Conservation (phyloP, 2,888 invertebrate species). For the Thereva unica region DNA sequence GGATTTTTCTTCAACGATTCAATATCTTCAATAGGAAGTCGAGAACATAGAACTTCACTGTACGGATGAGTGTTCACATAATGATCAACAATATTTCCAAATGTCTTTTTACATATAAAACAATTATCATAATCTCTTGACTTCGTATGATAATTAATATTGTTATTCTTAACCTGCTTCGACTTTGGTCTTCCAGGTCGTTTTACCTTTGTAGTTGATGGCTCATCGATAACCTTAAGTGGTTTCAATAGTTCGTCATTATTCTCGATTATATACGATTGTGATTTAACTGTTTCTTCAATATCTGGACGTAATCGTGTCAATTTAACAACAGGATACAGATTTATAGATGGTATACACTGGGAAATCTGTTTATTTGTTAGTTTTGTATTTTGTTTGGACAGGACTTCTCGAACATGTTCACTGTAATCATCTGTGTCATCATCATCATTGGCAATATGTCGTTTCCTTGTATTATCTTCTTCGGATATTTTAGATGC, state of each 20-base stretch:
- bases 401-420: background rate
- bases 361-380: background rate
- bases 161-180: background rate
- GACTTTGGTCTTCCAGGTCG: background rate
- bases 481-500: no score
- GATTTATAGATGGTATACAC: no score
- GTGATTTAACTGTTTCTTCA: background rate
- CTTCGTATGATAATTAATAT: slow-evolving; percentile 6
- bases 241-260: slow-evolving; percentile 9
- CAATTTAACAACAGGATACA: no score
- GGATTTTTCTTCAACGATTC: background rate
- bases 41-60: slow-evolving; percentile 13
- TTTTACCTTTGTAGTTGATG: background rate
- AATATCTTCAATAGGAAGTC: slow-evolving; percentile 1
- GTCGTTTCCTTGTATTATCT: background rate
- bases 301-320: no score
- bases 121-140: background rate
- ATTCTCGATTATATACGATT: background rate
- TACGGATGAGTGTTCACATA: slow-evolving; percentile 8
- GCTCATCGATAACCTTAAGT: background rate
- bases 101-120: slow-evolving; percentile 4
- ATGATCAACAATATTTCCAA: slow-evolving; percentile 7
- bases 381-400: background rate
- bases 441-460: slow-evolving; percentile 8
- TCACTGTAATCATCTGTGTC: slow-evolving; percentile 21